Evolutionary conservation across 2,888 invertebrate species (phyloP).

Genomic region (Hanleya hanleyi): DNA sequence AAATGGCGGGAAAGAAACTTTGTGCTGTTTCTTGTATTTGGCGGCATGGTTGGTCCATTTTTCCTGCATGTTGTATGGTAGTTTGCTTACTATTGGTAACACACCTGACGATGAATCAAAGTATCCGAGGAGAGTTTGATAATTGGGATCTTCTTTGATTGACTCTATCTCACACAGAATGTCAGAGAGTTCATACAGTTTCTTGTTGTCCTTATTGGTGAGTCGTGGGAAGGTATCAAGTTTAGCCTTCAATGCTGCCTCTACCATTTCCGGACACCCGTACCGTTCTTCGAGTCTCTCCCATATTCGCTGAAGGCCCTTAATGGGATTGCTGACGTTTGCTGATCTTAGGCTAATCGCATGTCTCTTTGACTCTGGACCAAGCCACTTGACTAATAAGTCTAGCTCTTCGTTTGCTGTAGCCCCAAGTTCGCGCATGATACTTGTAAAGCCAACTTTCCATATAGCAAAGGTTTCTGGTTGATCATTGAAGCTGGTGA

Average conservation of each 20-base stretch:
- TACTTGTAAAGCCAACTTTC: too few relatives aligned
- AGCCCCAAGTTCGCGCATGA: too few relatives aligned
- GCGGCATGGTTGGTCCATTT: slow-evolving; percentile 4
- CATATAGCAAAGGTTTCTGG: too few relatives aligned
- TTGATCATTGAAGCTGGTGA: too few relatives aligned
- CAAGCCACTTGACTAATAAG: slow-evolving; percentile 24
- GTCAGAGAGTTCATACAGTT: background rate
- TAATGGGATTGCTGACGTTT: slow-evolving; percentile 23
- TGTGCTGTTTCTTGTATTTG: background rate
- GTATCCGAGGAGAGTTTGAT: slow-evolving; percentile 7
- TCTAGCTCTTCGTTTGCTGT: slow-evolving; percentile 24
- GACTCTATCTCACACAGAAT: slow-evolving; percentile 33
- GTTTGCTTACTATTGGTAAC: slow-evolving; percentile 8
- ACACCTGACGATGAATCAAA: slow-evolving; percentile 8
- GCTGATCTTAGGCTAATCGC: slow-evolving; percentile 27
- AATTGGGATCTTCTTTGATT: slow-evolving; percentile 28
- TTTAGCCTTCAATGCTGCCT: slow-evolving; percentile 25
- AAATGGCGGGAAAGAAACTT: slow-evolving; percentile 23
- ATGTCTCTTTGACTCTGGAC: slow-evolving; percentile 23
- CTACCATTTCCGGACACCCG: slow-evolving; percentile 30
- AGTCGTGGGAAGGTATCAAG: slow-evolving; percentile 35
- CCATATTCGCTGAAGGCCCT: slow-evolving; percentile 27
- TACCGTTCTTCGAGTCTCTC: slow-evolving; percentile 31
- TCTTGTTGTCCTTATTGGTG: slow-evolving; percentile 25
- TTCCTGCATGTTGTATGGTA: background rate